Percentiles rank a stretch among this genome's conserved stretches.
Conservation (phyloP, 2,888 invertebrate genomes). For the Pocota personata region DNA sequence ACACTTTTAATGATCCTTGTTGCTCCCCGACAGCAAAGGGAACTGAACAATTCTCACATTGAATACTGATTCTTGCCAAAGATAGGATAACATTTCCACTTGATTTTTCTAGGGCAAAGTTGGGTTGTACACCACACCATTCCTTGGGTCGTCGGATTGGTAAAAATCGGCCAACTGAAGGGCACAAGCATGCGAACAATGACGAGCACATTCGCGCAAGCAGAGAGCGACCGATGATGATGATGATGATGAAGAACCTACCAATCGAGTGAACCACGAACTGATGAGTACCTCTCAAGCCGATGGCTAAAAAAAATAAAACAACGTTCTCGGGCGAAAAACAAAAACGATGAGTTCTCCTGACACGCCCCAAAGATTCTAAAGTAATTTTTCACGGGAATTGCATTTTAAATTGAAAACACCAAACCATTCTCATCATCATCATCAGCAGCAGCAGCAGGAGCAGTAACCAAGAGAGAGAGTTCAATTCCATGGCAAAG, state of each 20-base stretch:
- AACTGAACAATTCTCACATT: slow-evolving; percentile 64
- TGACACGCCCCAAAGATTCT: slow-evolving; percentile 78
- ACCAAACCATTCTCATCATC: slow-evolving; percentile 73
- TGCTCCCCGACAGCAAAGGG: slow-evolving; percentile 8
- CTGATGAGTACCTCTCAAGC: slow-evolving; percentile 69
- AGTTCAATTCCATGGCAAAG: slow-evolving; percentile 62
- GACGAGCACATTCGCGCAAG: slow-evolving; percentile 46
- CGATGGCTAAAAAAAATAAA: slow-evolving; percentile 30
- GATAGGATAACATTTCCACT: slow-evolving; percentile 69
- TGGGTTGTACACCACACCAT: slow-evolving; percentile 10
- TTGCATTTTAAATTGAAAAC: slow-evolving; percentile 79
- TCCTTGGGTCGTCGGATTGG: slow-evolving; percentile 20
- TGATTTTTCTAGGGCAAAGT: slow-evolving; percentile 64
- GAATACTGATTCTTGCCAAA: slow-evolving; percentile 43
- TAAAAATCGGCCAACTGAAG: slow-evolving; percentile 35
- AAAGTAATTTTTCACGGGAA: slow-evolving; percentile 78
- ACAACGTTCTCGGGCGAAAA: slow-evolving; percentile 41
- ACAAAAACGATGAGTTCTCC: slow-evolving; percentile 75
- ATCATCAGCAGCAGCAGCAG: slow-evolving; percentile 54
- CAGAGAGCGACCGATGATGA: slow-evolving; percentile 39
- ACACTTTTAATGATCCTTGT: slow-evolving; percentile 71
- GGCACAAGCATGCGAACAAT: slow-evolving; percentile 6
- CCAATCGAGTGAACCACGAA: slow-evolving; percentile 68
- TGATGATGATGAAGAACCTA: slow-evolving; percentile 74
- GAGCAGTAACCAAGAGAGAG: slow-evolving; percentile 4